Conservation (phyloP, 2,113 vertebrate genomes). For the Oceanodroma tethys region DNA sequence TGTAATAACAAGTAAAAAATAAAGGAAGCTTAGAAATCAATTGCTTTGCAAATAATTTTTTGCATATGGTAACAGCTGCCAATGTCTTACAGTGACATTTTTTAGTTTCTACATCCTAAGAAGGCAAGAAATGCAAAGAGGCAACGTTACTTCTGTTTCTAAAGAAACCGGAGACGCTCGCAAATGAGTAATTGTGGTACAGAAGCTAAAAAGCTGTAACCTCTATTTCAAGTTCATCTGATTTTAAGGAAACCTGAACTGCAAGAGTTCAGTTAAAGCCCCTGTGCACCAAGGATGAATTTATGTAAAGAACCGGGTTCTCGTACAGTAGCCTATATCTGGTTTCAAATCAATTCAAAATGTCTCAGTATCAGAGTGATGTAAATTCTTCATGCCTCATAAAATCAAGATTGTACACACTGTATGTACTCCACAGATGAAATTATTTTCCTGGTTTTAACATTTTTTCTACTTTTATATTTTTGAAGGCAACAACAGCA, state of each 20-base stretch:
- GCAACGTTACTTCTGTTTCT: neutral
- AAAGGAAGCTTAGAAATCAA: neutral
- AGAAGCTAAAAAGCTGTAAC: neutral
- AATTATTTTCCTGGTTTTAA: neutral
- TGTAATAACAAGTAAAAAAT: neutral
- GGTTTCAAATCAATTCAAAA: neutral
- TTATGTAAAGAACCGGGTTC: neutral
- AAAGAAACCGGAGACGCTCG: neutral
- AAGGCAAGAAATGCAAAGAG: neutral
- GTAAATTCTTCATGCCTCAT: neutral
- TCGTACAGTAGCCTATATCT: neutral
- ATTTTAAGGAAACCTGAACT: neutral
- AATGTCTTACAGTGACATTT: neutral
- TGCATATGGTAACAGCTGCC: neutral
- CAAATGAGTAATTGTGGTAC: neutral
- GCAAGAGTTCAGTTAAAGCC: neutral
- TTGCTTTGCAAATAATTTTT: neutral
- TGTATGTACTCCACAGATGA: neutral
- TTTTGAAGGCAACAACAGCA: constrained; percentile 47
- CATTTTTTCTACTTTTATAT: neutral
- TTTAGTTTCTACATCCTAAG: neutral
- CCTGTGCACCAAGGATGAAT: neutral
- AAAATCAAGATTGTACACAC: neutral
- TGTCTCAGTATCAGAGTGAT: neutral
- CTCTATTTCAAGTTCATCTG: neutral